These are phyloP conservation scores for Procavia capensis DNA, from an alignment of 2,113 vertebrate genomes.

Conservation along the genomic window DNA sequence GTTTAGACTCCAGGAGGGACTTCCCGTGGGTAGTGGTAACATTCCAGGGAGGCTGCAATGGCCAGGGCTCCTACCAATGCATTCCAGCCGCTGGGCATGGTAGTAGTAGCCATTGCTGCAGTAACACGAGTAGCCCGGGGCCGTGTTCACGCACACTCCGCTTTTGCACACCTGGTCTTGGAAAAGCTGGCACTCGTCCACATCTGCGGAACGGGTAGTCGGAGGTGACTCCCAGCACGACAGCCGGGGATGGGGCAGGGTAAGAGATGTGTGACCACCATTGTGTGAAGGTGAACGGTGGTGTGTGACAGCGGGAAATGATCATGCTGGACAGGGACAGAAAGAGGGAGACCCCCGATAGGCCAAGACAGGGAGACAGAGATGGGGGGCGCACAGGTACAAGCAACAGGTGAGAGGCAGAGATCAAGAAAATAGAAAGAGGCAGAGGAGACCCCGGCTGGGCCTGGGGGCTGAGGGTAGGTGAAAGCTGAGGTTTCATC, in stretches of 20 bases:
- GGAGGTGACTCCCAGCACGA: neutral
- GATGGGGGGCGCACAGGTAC: neutral
- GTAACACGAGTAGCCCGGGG: slow-evolving; percentile 92
- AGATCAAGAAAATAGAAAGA: neutral
- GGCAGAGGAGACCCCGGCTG: neutral
- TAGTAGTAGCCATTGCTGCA: slow-evolving; percentile 93
- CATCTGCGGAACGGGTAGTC: slow-evolving; percentile 85
- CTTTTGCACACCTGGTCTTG: slow-evolving; percentile 91
- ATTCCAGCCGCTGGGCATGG: slow-evolving; percentile 89
- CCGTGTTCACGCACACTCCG: slow-evolving; percentile 93
- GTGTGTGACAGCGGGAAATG: no score
- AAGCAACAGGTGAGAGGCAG: neutral
- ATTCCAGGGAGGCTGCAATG: neutral
- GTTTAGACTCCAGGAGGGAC: slow-evolving; percentile 28
- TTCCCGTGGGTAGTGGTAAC: neutral
- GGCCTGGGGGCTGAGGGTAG: neutral
- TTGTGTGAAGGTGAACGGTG: neutral
- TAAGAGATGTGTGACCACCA: neutral
- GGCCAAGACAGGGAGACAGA: neutral
- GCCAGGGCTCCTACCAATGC: slow-evolving; percentile 86
- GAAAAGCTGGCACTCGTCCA: slow-evolving; percentile 95
- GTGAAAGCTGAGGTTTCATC: neutral
- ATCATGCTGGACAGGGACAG: neutral
- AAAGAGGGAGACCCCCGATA: neutral
- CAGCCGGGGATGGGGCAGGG: neutral